Base-by-base conservation (phyloP, 2,113 vertebrate genomes). In the Heterocephalus glaber region DNA sequence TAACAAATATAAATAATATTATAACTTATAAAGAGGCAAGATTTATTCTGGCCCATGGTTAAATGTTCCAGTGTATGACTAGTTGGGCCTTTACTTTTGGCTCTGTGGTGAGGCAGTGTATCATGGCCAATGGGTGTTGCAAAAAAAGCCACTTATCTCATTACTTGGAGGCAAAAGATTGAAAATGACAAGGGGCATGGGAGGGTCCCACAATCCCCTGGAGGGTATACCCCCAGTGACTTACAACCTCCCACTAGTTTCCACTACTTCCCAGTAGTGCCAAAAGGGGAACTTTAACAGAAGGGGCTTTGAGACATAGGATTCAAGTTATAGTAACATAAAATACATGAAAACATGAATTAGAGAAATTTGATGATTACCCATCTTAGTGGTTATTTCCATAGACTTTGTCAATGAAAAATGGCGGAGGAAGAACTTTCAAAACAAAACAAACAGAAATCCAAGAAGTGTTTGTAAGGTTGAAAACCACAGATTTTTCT, bases 401-500 rank as follows among this genome's bases (percentile, higher is more conserved):
- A 86, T 82, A 54, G 72, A 94, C 33, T 54, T 90, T 90, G 44
- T 76, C n/a, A 87, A 6, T 65, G 54, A 92, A 85, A 86, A 89
- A 89, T 58, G 33, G 58, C 63, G 33, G 33, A 49, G 30, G 60
- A 81, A 88, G 90, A 47, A 26, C 63, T 76, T 96, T 41, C n/a
- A 41, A 41, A 70, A 41, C 20, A 41, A 72, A 35, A 41, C 17
- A 41, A 38, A 72, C 22, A 72, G 10, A 63, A 41, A 41, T 66
- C 74, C 87, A 76, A 82, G 77, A 72, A 88, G 72, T 24, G 65
- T 44, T 95, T 72, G 72, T 72, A 70, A 82, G 81, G 30, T 58
- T 92, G 83, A 86, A 92, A 92, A 41, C 52, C 58, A 94, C 86
- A 92, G 87, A 85, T 94, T 91, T 97, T 44, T 76, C 68, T 33